phyloP scores from a whole-genome alignment of 1,140 invertebrate genomes.

The Brachionus rotundiformis region DNA sequence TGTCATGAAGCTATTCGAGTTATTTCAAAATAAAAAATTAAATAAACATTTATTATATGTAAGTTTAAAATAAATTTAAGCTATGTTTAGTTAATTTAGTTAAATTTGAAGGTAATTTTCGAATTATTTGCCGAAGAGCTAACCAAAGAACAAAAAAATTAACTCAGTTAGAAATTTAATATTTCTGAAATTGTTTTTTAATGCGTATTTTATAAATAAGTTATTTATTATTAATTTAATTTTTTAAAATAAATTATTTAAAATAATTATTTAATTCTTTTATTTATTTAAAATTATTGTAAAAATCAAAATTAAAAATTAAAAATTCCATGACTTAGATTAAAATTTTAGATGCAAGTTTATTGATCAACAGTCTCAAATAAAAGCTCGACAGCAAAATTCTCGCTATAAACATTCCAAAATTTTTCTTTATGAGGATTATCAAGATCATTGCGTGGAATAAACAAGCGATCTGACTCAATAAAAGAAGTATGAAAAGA shows the following conservation, averaged over 20 bases:
- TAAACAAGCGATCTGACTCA: conserved; percentile 59
- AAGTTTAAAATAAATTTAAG: no score
- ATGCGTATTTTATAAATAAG: no score
- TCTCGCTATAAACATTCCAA: conserved; percentile 64
- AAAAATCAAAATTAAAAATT: neutral
- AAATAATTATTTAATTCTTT: neutral
- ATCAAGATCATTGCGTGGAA: conserved; percentile 65
- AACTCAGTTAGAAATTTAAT: no score
- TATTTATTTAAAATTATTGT: neutral
- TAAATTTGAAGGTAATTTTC: neutral
- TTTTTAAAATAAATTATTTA: neutral
- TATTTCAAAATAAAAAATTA: conserved; percentile 78
- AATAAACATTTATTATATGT: conserved; percentile 91
- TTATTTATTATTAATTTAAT: neutral
- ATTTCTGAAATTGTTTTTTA: no score
- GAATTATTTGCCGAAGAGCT: neutral
- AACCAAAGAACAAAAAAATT: neutral
- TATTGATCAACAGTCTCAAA: conserved; percentile 57
- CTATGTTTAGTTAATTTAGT: no score
- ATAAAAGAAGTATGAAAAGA: conserved; percentile 69
- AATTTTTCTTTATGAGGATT: conserved; percentile 68
- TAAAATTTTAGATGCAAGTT: neutral
- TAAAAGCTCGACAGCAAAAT: conserved; percentile 62
- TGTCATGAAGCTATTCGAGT: conserved; percentile 81
- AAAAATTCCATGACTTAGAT: neutral